phyloP scores from a whole-genome alignment of 2,113 vertebrate species.

The Glaucomys volans region DNA sequence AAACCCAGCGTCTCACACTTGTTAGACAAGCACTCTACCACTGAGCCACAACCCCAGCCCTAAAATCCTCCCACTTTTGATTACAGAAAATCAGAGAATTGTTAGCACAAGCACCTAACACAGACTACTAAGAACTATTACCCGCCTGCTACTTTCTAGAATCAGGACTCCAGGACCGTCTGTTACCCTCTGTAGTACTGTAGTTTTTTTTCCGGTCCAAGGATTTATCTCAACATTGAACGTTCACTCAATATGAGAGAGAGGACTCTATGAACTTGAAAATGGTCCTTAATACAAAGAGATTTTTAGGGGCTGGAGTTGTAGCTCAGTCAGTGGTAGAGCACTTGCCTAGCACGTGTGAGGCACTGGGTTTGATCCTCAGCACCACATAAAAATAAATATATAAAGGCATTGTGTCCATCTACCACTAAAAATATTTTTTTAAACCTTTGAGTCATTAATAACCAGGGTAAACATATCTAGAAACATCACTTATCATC shows the following conservation, averaged over 20 bases:
- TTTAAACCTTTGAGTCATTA: background rate
- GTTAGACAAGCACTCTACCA: too few species aligned
- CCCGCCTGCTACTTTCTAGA: background rate
- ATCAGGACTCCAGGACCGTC: background rate
- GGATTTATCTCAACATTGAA: background rate
- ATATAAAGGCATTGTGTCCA: too few species aligned
- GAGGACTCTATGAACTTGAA: background rate
- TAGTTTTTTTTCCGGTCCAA: background rate
- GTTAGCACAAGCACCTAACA: background rate
- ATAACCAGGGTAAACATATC: background rate
- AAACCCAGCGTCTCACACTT: too few species aligned
- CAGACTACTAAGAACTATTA: background rate
- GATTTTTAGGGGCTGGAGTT: background rate
- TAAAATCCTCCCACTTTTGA: background rate
- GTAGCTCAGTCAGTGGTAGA: too few species aligned
- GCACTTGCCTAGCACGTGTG: too few species aligned
- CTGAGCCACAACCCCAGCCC: too few species aligned
- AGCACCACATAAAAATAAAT: too few species aligned
- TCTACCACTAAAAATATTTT: too few species aligned
- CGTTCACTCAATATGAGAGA: background rate
- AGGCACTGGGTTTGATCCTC: too few species aligned
- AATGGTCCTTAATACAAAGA: background rate
- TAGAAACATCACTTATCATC: slow-evolving; percentile 8
- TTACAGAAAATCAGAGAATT: background rate
- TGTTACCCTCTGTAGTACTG: background rate